phyloP scores from a whole-genome alignment of 2,797 vertebrate genomes.

The Brachyalestes nurse region DNA sequence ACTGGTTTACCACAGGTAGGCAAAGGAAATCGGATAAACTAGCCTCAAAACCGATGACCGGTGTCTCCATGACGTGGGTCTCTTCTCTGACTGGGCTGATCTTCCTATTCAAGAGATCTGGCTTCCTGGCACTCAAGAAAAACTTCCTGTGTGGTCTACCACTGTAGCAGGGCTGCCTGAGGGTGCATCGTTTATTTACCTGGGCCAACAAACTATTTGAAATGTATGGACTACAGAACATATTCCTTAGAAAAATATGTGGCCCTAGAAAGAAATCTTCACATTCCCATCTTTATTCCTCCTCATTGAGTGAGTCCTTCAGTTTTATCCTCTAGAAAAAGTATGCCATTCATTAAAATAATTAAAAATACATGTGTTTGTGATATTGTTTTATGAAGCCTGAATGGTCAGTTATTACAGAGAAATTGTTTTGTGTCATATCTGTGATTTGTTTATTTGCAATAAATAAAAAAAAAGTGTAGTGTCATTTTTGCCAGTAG shows the following conservation, averaged over 20 bases:
- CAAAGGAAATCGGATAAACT: background rate
- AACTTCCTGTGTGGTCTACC: constrained; percentile 29
- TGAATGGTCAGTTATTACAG: too few species aligned
- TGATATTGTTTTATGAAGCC: too few species aligned
- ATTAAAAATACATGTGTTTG: too few species aligned
- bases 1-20: background rate
- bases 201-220: background rate
- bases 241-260: background rate
- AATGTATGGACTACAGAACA: background rate
- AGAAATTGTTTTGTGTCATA: too few species aligned
- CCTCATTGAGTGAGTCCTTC: too few species aligned
- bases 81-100: background rate
- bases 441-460: too few species aligned
- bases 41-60: background rate
- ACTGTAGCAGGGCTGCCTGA: background rate
- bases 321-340: too few species aligned
- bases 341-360: too few species aligned
- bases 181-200: constrained; percentile 1
- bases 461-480: too few species aligned
- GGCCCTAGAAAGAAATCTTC: too few species aligned
- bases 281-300: too few species aligned
- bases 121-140: constrained; percentile 67
- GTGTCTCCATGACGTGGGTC: background rate
- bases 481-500: too few species aligned
- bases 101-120: constrained; percentile 58